A percentile compares a stretch with the other conserved stretches of the same genome.
Evolutionary conservation across 2,113 vertebrate genomes (phyloP).

Genomic region (human (Homo sapiens)): GRCh38 chr2:39443501-39444000

Average conservation of each 20-base stretch:
- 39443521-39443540: neutral
- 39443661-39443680: too few species aligned
- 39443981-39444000: neutral
- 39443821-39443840: neutral
- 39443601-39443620: neutral
- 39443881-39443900: slow-evolving; percentile 1
- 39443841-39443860: neutral
- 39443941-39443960: neutral
- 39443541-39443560: neutral
- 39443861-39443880: neutral
- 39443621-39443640: neutral
- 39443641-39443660: neutral
- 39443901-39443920: slow-evolving; percentile 37
- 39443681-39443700: too few species aligned
- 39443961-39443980: neutral
- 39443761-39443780: neutral
- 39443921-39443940: slow-evolving; percentile 26
- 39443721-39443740: neutral
- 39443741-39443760: neutral
- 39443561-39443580: neutral
- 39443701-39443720: too few species aligned
- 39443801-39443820: neutral
- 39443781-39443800: neutral
- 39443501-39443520: neutral
- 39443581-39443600: neutral